Evolutionary conservation across 2,888 invertebrate species (phyloP), one percentile per base, ranked within the genome.

Genomic region (Campoplex nolae): DNA sequence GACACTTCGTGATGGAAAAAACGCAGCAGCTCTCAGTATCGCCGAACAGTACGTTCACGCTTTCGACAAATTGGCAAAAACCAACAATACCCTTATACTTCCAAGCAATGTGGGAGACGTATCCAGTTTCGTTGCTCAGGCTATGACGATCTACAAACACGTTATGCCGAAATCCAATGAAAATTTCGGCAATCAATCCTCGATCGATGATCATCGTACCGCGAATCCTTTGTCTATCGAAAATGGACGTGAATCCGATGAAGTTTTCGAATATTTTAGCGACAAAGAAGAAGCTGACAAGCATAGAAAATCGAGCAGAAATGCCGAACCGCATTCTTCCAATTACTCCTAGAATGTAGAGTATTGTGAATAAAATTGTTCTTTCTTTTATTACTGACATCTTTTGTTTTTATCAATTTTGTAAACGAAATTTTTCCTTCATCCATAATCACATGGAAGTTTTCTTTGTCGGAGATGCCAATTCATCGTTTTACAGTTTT

Each of bases 31-130:
- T 0, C 95, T 99, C 58, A 97, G 97, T 18, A 96, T 99, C 86
- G 99, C 99, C 0, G 99, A 99, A 93, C 98, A 99, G 93, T 99
- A 99, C 93, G 98, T 99, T 58, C 95, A 96, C 32, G 99, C 99
- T 18, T 99, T 99, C 95, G 96, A 98, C 92, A 97, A 98, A 92
- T 95, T 99, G 88, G 99, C 99, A 0, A 97, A 98, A 94, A 97
- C 97, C 16, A 98, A 97, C 93, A 99, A 99, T 94, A 99, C 99
- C 0, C 95, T 99, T 86, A 98, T 99, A 90, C 95, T 99, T 89
- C 99, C 99, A 0, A 96, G 97, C 32, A 99, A 99, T 94, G 97
- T 97, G 4, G 97, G 97, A 6, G 97, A 98, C 92, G 96, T 98
- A 7, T 96, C 97, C 11, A 96, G 95, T 91, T 95, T 98, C 94